These are phyloP conservation scores for Macropis europaea DNA, from an alignment of 2,888 invertebrate species.

Conservation along the genomic window DNA sequence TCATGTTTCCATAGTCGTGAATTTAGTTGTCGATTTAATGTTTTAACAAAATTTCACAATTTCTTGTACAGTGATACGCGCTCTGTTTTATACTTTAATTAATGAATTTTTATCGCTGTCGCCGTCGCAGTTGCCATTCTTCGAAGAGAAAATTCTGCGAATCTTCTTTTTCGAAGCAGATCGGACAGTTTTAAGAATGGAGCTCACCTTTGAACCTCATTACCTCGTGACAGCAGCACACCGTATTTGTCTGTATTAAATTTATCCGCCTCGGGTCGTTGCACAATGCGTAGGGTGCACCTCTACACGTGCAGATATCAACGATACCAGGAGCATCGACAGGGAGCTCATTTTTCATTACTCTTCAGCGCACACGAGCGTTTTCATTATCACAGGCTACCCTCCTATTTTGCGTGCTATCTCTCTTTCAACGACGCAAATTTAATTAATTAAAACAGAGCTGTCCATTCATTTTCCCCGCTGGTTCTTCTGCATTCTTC, in stretches of 20 bases:
- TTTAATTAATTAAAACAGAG: slow-evolving; percentile 31
- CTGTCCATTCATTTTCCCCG: not conserved
- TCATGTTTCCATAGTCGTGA: too few species aligned
- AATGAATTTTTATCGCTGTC: too few species aligned
- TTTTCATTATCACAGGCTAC: not conserved
- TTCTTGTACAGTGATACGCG: too few species aligned
- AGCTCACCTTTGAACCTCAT: slow-evolving; percentile 1
- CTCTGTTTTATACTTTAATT: too few species aligned
- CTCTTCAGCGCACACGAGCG: not conserved
- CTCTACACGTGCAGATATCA: not conserved
- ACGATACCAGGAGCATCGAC: not conserved
- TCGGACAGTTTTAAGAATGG: not conserved
- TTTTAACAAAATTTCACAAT: too few species aligned
- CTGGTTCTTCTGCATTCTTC: not conserved
- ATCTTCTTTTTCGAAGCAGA: not conserved
- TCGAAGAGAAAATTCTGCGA: not conserved
- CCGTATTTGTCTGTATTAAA: slow-evolving; percentile 27
- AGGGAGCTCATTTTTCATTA: slow-evolving; percentile 17
- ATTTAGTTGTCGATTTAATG: too few species aligned
- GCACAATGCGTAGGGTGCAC: slow-evolving; percentile 11
- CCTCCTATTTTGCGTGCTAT: not conserved
- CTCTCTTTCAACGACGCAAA: not conserved
- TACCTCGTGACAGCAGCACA: not conserved
- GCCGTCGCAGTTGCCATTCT: too few species aligned
- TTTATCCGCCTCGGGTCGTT: slow-evolving; percentile 6